Evolutionary conservation across 2,113 vertebrate genomes (phyloP).

Genomic region (Campylorhamphus procurvoides): DNA sequence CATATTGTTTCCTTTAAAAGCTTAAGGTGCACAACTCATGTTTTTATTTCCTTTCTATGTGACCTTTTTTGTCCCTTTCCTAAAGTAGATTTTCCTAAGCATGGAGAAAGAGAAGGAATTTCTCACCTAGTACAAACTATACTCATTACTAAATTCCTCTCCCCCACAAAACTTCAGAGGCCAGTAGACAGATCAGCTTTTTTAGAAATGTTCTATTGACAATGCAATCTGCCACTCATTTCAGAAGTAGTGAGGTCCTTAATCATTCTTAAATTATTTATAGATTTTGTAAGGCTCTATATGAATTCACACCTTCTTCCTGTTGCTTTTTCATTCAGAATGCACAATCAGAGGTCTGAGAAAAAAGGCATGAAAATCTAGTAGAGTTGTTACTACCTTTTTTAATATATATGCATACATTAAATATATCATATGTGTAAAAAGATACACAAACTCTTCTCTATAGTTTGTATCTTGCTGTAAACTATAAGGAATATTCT

Average conservation of each 20-base stretch:
- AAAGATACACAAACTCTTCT: background rate
- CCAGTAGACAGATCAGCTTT: background rate
- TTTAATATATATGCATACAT: background rate
- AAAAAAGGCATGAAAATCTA: background rate
- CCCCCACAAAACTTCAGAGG: background rate
- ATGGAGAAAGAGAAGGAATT: background rate
- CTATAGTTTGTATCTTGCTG: background rate
- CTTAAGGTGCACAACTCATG: background rate
- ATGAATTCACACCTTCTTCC: background rate
- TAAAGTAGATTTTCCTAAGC: background rate
- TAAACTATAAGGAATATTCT: background rate
- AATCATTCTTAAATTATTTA: background rate
- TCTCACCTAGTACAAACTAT: background rate
- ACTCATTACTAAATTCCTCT: background rate
- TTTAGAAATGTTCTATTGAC: background rate
- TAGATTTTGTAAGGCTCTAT: background rate
- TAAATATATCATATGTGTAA: background rate
- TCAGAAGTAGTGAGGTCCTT: background rate
- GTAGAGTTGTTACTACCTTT: background rate
- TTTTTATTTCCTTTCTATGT: background rate
- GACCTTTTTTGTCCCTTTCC: background rate
- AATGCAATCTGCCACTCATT: background rate
- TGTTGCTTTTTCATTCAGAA: background rate
- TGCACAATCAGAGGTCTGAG: background rate
- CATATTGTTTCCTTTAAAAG: background rate